Evolutionary conservation across 2,113 vertebrate genomes (phyloP).

Genomic region (Heterocephalus glaber): DNA sequence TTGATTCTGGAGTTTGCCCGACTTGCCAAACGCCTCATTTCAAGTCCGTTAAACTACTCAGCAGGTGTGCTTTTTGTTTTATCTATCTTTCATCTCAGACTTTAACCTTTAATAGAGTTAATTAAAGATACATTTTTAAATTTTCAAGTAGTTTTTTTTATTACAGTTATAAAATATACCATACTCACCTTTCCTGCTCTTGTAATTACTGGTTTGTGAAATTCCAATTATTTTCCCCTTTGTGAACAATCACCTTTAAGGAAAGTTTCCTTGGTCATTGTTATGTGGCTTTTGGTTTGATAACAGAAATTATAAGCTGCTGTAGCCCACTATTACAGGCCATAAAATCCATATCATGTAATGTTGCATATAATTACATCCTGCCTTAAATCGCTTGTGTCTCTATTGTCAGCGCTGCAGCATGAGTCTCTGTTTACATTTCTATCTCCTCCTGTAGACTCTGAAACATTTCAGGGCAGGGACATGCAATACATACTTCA

Average conservation of each 20-base stretch:
- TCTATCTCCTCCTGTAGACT: background rate
- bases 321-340: background rate
- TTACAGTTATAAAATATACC: conserved; percentile 72
- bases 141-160: conserved; percentile 70
- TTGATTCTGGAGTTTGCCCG: background rate
- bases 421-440: background rate
- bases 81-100: conserved; percentile 40
- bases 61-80: background rate
- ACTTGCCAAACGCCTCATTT: background rate
- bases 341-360: conserved; percentile 48
- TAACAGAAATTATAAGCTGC: conserved; percentile 75
- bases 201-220: conserved; percentile 75
- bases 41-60: background rate
- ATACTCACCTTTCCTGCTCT: conserved; percentile 75
- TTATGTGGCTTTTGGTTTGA: conserved; percentile 70
- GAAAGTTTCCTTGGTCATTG: conserved; percentile 74
- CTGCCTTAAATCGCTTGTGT: background rate
- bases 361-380: conserved; percentile 46
- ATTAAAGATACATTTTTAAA: conserved; percentile 67
- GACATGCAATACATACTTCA: background rate
- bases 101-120: conserved; percentile 68
- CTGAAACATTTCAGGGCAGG: background rate
- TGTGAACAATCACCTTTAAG: conserved; percentile 76
- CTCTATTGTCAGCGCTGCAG: background rate
- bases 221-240: conserved; percentile 71